phyloP scores from a whole-genome alignment of 2,797 vertebrate genomes.

The Cyprinodon diabolis region DNA sequence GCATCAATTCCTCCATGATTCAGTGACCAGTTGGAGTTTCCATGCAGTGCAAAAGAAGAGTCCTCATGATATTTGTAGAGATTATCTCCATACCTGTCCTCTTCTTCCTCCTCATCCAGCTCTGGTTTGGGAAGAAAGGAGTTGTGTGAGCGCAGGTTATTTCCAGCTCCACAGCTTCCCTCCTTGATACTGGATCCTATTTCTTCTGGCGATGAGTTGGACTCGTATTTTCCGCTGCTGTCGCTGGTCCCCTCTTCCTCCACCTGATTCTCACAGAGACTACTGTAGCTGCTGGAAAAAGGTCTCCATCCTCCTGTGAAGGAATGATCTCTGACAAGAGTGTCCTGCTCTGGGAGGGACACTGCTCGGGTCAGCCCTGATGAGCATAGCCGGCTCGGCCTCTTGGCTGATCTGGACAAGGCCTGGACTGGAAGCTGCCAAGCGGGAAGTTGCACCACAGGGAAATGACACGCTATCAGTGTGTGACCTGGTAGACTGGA shows the following conservation, averaged over 20 bases:
- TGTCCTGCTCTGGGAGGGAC: slow-evolving; percentile 84
- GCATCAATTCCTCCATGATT: slow-evolving; percentile 73
- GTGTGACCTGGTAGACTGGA: slow-evolving; percentile 90
- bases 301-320: slow-evolving; percentile 74
- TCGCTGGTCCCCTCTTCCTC: slow-evolving; percentile 71
- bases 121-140: slow-evolving; percentile 85
- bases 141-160: slow-evolving; percentile 78
- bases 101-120: slow-evolving; percentile 85
- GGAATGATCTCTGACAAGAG: slow-evolving; percentile 81
- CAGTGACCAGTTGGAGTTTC: slow-evolving; percentile 76
- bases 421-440: slow-evolving; percentile 88
- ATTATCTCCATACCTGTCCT: slow-evolving; percentile 76
- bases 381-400: slow-evolving; percentile 84
- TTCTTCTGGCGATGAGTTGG: slow-evolving; percentile 70
- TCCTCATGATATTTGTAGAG: slow-evolving; percentile 76
- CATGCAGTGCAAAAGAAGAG: slow-evolving; percentile 78
- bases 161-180: slow-evolving; percentile 30
- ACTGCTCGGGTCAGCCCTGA: slow-evolving; percentile 79
- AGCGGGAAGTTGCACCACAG: slow-evolving; percentile 82
- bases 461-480: slow-evolving; percentile 90
- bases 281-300: slow-evolving; percentile 69
- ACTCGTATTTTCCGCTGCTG: slow-evolving; percentile 71
- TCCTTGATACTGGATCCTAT: slow-evolving; percentile 36
- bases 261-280: slow-evolving; percentile 64
- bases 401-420: slow-evolving; percentile 78